These are phyloP conservation scores for Zaprionus obscuricornis DNA, from an alignment of 2,888 invertebrate species.

Conservation along the genomic window DNA sequence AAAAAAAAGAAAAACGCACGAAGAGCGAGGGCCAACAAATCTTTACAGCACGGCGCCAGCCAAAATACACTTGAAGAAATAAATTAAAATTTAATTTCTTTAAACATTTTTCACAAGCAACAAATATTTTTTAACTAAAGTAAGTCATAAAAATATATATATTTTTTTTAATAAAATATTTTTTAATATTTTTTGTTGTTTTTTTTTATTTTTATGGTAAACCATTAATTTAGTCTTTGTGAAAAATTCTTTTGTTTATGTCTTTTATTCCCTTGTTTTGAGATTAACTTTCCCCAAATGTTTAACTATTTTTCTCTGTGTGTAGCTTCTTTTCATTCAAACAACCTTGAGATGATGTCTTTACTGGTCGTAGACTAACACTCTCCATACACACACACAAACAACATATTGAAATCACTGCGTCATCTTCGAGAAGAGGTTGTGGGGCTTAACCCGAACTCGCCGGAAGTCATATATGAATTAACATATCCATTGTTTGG, in stretches of 20 bases:
- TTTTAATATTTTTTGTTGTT: background rate
- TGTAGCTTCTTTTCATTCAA: background rate
- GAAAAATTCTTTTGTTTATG: background rate
- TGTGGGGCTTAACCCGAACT: conserved; percentile 14
- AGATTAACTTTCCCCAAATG: background rate
- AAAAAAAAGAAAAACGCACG: conserved; percentile 34
- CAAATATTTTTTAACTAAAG: too few species aligned
- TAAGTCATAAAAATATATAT: background rate
- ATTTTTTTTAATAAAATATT: background rate
- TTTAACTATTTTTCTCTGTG: conserved; percentile 1
- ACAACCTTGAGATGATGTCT: conserved; percentile 60
- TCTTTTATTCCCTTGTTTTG: conserved; percentile 23
- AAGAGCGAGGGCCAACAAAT: conserved; percentile 29
- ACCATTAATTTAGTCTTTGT: background rate
- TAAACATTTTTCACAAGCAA: too few species aligned
- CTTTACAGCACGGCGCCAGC: too few species aligned
- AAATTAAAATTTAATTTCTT: too few species aligned
- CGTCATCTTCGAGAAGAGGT: conserved; percentile 46
- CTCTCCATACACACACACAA: conserved; percentile 32
- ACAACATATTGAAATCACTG: conserved; percentile 29
- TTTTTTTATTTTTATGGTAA: background rate
- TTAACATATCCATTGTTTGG: conserved; percentile 47
- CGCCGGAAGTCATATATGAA: conserved; percentile 65
- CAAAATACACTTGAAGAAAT: too few species aligned
- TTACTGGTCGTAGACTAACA: conserved; percentile 25